A percentile compares a stretch with the other conserved stretches of the same genome.
phyloP scores from a whole-genome alignment of 92 coral and sea anemone species.

The Chrysogorgia sp. region DNA sequence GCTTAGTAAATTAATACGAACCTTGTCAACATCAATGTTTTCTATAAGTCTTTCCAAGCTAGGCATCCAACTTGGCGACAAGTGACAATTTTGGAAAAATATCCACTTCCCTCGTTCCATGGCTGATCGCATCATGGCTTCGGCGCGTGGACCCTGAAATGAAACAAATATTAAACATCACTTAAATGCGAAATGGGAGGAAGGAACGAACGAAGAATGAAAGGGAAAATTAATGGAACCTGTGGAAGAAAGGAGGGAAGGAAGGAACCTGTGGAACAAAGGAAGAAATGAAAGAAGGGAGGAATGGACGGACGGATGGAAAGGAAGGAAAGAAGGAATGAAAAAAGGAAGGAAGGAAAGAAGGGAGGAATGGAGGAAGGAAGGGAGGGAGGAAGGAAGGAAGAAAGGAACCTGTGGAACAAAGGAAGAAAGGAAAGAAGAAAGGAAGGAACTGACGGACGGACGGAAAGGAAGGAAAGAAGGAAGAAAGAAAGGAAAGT shows the following conservation, averaged over 20 bases:
- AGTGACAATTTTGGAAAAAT: constrained; percentile 98
- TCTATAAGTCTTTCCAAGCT: constrained; percentile 88
- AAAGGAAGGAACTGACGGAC: too few relatives aligned
- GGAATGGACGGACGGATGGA: background rate
- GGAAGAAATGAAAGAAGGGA: background rate
- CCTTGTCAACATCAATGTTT: constrained; percentile 97
- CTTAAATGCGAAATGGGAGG: background rate
- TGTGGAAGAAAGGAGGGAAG: constrained; percentile 1
- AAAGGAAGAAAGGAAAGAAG: constrained; percentile 8
- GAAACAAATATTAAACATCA: background rate
- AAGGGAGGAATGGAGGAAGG: constrained; percentile 25
- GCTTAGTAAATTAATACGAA: constrained; percentile 10
- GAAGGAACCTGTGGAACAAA: too few relatives aligned
- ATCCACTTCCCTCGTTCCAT: constrained; percentile 99
- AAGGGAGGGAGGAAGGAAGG: constrained; percentile 32
- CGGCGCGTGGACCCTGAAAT: constrained; percentile 98
- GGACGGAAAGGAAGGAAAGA: too few relatives aligned
- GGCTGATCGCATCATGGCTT: constrained; percentile 97
- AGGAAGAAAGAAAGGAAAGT: too few relatives aligned
- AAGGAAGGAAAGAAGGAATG: too few relatives aligned
- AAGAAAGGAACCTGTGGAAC: too few relatives aligned
- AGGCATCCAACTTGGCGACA: constrained; percentile 99
- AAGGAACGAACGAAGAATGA: too few relatives aligned
- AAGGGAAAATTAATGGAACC: too few relatives aligned
- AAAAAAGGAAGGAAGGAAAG: constrained; percentile 36